phyloP scores from a whole-genome alignment of 2,113 vertebrate genomes.

The Acinonyx jubatus region DNA sequence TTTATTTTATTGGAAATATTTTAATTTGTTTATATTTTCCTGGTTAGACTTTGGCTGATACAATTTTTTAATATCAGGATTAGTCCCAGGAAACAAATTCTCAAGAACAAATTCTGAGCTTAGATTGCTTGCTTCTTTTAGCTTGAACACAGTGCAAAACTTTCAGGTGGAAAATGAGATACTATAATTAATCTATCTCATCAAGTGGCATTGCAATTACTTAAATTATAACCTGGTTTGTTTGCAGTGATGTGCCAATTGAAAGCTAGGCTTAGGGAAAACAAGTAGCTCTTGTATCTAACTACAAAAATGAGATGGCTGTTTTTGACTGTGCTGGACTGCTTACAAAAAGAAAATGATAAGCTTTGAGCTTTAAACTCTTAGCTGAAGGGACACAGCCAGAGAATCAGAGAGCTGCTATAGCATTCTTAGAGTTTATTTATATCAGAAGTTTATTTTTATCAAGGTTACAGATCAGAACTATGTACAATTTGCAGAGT shows the following conservation, averaged over 20 bases:
- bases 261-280: slow-evolving; percentile 42
- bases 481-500: not conserved
- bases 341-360: not conserved
- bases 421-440: not conserved
- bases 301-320: not conserved
- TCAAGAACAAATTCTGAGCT: not conserved
- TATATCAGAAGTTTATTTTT: not conserved
- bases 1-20: not conserved
- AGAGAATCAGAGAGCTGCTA: not conserved
- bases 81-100: not conserved
- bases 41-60: not conserved
- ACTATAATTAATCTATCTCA: slow-evolving; percentile 48
- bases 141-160: not conserved
- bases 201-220: slow-evolving; percentile 7
- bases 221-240: slow-evolving; percentile 58
- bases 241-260: slow-evolving; percentile 27
- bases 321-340: not conserved
- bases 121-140: slow-evolving; percentile 23
- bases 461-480: not conserved
- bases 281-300: slow-evolving; percentile 33
- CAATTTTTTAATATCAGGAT: not conserved
- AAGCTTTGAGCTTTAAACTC: not conserved
- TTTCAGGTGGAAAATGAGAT: slow-evolving; percentile 37
- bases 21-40: slow-evolving; percentile 29
- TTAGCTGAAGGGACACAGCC: not conserved